Percentiles rank a stretch among this genome's conserved stretches.
Evolutionary conservation across 1,140 invertebrate species (phyloP).

Genomic region (Hesperophylax magnus): DNA sequence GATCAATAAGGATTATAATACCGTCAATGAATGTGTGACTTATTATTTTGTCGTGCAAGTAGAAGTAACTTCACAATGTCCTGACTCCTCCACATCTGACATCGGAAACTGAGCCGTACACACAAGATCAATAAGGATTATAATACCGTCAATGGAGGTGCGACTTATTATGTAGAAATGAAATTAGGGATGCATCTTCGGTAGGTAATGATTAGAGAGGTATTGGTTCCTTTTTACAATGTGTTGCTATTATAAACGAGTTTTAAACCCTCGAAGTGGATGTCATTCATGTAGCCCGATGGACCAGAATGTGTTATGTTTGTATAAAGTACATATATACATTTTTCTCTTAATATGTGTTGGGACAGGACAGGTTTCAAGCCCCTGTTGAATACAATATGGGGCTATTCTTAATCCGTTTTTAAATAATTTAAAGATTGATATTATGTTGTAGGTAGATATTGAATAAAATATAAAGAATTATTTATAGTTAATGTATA

Average conservation of each 20-base stretch:
- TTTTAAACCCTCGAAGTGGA: conserved; percentile 9
- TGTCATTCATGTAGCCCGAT: conserved; percentile 31
- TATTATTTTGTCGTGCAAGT: not conserved
- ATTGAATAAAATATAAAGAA: too few relatives aligned
- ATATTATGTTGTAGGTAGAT: too few relatives aligned
- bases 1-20: conserved; percentile 28
- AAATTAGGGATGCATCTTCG: conserved; percentile 21
- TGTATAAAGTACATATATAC: not conserved
- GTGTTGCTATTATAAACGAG: conserved; percentile 21
- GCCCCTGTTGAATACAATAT: too few relatives aligned
- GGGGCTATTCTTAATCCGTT: too few relatives aligned
- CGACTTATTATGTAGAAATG: not conserved
- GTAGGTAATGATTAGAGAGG: not conserved
- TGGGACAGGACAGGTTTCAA: too few relatives aligned
- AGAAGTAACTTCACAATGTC: not conserved
- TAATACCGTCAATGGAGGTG: not conserved
- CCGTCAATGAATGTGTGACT: not conserved
- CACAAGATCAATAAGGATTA: conserved; percentile 26
- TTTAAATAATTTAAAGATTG: too few relatives aligned
- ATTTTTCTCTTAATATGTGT: too few relatives aligned
- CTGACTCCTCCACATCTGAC: not conserved
- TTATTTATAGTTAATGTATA: too few relatives aligned
- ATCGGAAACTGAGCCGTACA: conserved; percentile 16
- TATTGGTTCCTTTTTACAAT: conserved; percentile 26
- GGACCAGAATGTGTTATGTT: conserved; percentile 11